These are phyloP conservation scores for Vidua chalybeata DNA, from an alignment of 2,113 vertebrate genomes.

Conservation along the genomic window DNA sequence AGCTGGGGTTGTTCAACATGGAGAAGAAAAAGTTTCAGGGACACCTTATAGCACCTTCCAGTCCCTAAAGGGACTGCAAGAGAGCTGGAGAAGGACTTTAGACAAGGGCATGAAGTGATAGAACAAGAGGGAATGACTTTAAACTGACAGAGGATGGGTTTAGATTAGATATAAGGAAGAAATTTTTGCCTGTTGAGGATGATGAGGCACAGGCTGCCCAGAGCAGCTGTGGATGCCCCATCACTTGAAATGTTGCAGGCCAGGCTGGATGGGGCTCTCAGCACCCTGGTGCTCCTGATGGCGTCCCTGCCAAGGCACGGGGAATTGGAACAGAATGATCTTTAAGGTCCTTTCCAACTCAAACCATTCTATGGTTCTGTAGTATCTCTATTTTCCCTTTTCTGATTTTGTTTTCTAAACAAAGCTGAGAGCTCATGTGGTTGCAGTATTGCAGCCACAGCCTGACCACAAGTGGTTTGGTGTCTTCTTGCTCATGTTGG, in stretches of 20 bases:
- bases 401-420: not conserved
- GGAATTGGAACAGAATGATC: not conserved
- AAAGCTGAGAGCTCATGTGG: not conserved
- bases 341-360: not conserved
- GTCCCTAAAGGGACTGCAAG: not conserved
- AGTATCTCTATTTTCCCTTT: not conserved
- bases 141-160: not conserved
- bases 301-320: fast-evolving
- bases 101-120: not conserved
- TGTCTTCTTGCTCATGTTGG: not conserved
- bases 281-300: not conserved
- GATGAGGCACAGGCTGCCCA: not conserved
- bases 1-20: not conserved
- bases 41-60: not conserved
- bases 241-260: not conserved
- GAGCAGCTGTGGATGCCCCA: not conserved
- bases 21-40: not conserved
- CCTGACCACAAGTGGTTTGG: not conserved
- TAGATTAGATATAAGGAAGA: not conserved
- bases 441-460: not conserved
- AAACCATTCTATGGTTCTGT: not conserved
- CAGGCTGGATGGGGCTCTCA: not conserved
- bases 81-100: not conserved
- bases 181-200: not conserved
- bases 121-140: not conserved